Conservation (phyloP, 2,888 invertebrate genomes). For the Atherix ibis region DNA sequence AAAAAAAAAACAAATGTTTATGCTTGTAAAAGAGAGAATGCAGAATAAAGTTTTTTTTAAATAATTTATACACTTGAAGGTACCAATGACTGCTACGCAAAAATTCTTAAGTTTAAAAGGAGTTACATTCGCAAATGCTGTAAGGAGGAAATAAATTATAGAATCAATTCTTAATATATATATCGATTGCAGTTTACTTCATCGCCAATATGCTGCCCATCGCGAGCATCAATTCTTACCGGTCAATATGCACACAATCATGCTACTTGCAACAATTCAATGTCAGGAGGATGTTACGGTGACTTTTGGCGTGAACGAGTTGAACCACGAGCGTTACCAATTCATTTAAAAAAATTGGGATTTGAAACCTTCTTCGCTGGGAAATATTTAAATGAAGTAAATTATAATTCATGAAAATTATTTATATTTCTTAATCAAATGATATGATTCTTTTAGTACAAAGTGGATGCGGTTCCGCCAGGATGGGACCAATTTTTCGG, state of each 20-base stretch:
- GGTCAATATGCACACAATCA: conserved; percentile 78
- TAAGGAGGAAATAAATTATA: conserved; percentile 32
- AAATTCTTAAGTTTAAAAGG: conserved; percentile 47
- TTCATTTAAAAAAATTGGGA: conserved; percentile 42
- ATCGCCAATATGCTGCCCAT: conserved; percentile 80
- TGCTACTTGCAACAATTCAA: conserved; percentile 58
- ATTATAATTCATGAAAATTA: conserved; percentile 6
- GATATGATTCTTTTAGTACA: conserved; percentile 10
- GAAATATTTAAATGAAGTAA: conserved; percentile 81
- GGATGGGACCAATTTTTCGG: conserved; percentile 85
- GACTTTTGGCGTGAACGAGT: conserved; percentile 44
- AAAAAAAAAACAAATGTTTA: conserved; percentile 13
- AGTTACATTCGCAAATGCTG: conserved; percentile 55
- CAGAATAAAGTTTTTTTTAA: conserved; percentile 23
- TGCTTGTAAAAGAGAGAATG: conserved; percentile 17
- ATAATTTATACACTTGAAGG: conserved; percentile 41
- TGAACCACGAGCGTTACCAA: conserved; percentile 54
- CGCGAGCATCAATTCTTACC: conserved; percentile 71
- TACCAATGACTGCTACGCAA: conserved; percentile 47
- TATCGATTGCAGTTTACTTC: conserved; percentile 57
- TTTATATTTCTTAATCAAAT: conserved; percentile 6
- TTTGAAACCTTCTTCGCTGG: conserved; percentile 86
- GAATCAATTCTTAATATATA: background rate
- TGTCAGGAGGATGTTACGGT: conserved; percentile 62
- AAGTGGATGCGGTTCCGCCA: conserved; percentile 47